phyloP scores from a whole-genome alignment of 2,888 invertebrate species.

The Cantharis nigra region DNA sequence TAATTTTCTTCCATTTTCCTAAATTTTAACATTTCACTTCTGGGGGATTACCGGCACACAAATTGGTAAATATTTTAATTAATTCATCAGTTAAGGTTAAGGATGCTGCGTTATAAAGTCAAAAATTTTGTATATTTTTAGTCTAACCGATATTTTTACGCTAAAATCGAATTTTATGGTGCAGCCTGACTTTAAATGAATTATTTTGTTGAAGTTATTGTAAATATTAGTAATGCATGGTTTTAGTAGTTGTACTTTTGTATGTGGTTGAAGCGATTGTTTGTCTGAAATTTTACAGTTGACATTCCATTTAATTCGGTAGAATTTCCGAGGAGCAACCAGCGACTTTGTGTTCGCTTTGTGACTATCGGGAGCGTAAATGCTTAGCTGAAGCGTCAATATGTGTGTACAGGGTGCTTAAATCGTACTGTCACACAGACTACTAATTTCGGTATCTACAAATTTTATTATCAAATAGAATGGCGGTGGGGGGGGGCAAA shows the following conservation, averaged over 20 bases:
- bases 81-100: neutral
- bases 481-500: too few species aligned
- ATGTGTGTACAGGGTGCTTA: too few species aligned
- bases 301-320: neutral
- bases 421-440: too few species aligned
- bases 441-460: too few species aligned
- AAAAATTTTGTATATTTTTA: neutral
- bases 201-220: neutral
- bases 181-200: neutral
- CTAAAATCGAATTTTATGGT: neutral
- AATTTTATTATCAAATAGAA: too few species aligned
- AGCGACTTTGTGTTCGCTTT: too few species aligned
- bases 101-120: neutral
- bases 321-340: too few species aligned
- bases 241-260: neutral
- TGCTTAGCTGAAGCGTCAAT: too few species aligned
- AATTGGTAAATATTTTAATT: conserved; percentile 24
- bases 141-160: neutral
- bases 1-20: conserved; percentile 19
- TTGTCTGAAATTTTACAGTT: neutral
- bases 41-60: conserved; percentile 21
- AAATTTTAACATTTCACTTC: conserved; percentile 25
- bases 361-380: too few species aligned
- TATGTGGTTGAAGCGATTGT: neutral
- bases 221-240: neutral